Evolutionary conservation across 2,888 invertebrate genomes (phyloP), one percentile per base, ranked within the genome.

Genomic region (Cantharis rustica): DNA sequence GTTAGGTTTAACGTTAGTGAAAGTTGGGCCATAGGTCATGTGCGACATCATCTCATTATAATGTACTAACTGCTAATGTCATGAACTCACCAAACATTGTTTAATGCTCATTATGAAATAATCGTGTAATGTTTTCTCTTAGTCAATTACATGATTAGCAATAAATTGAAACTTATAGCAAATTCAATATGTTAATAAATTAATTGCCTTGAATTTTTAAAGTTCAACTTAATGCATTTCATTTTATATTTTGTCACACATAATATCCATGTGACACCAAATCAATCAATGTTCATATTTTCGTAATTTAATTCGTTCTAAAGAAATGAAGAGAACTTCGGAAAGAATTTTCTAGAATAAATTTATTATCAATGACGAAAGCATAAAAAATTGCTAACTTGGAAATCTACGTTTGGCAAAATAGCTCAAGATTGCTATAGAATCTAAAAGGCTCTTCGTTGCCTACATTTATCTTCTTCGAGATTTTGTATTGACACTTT

Each of bases 11-110:
- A n/a, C 64, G 20, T 66, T 23, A 78, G 78, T 78, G 78, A 78
- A 78, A 78, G 78, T 78, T 62, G 62, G 73, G 72, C 69, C 75
- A 76, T 72, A 76, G 72, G 77, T 75, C 70, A 62, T 10, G 17
- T 16, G 17, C 63, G 64, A 69, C 31, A 70, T 20, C 61, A 61
- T 23, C 64, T 66, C 47, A 47, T 47, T 47, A 47, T 47, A 66
- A 20, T 66, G 23, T 23, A 66, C 23, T 23, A 20, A n/a, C 64
- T 63, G 17, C 63, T 66, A 66, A 66, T 66, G 64, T 66, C 64
- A 66, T 66, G 64, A 66, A 20, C n/a, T 66, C 64, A 23, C 64
- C n/a, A 66, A 66, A 66, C 64, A 66, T 16, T 66, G 64, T 66
- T 66, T 66, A 66, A 66, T 66, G 64, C 23, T 66, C 23, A 17